Percentiles rank a stretch among this genome's conserved stretches.
These are phyloP conservation scores for Falco cherrug DNA, from an alignment of 2,797 vertebrate genomes.

Conservation along the genomic window DNA sequence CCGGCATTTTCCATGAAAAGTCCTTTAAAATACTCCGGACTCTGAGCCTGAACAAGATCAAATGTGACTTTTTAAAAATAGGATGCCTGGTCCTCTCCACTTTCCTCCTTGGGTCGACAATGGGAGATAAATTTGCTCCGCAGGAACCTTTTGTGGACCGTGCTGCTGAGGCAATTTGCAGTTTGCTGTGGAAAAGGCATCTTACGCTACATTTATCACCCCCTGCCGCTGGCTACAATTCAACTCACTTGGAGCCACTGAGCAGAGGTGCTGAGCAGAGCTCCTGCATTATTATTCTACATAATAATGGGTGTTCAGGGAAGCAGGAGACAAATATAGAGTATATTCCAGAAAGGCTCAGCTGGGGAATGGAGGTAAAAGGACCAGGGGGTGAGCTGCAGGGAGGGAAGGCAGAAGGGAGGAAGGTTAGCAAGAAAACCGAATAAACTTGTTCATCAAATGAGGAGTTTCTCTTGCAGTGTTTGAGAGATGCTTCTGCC, in stretches of 20 bases:
- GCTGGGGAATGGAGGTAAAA: conserved; percentile 57
- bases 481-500: background rate
- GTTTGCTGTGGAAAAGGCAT: conserved; percentile 76
- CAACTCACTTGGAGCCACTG: conserved; percentile 71
- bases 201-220: conserved; percentile 80
- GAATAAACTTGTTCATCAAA: background rate
- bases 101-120: conserved; percentile 66
- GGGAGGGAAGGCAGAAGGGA: background rate
- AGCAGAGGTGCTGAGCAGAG: conserved; percentile 73
- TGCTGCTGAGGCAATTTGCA: conserved; percentile 79
- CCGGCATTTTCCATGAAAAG: conserved; percentile 37
- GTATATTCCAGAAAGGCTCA: conserved; percentile 50
- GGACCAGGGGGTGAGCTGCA: conserved; percentile 21
- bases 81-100: conserved; percentile 66
- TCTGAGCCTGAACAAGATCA: conserved; percentile 62
- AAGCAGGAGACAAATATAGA: conserved; percentile 72
- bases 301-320: conserved; percentile 71
- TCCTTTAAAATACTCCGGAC: conserved; percentile 67
- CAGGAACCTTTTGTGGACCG: conserved; percentile 77
- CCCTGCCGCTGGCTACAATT: conserved; percentile 73
- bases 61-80: conserved; percentile 78
- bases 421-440: background rate
- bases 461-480: background rate
- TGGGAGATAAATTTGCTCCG: conserved; percentile 78
- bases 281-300: conserved; percentile 66